A percentile compares a stretch with the other conserved stretches of the same genome.
phyloP scores from a whole-genome alignment of 1,140 invertebrate genomes.

The Caenorhabditis remanei region DNA sequence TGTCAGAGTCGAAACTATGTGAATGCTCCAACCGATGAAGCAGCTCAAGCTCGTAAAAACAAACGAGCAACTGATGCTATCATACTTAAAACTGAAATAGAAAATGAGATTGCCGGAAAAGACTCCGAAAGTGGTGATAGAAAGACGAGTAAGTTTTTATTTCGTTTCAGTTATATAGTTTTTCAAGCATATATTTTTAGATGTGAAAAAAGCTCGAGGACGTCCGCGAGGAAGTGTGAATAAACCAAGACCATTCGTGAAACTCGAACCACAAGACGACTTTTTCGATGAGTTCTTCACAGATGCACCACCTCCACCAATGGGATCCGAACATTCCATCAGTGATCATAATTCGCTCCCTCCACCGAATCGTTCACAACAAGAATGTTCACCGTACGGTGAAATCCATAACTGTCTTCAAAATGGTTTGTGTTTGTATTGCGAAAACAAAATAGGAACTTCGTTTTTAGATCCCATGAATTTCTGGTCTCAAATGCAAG shows the following conservation, averaged over 20 bases:
- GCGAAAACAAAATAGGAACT: background rate
- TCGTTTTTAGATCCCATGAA: slow-evolving; percentile 3
- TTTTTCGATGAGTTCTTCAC: slow-evolving; percentile 48
- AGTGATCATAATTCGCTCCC: background rate
- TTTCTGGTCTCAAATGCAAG: slow-evolving; percentile 46
- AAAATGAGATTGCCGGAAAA: slow-evolving; percentile 6
- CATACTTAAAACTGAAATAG: background rate
- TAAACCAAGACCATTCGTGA: slow-evolving; percentile 6
- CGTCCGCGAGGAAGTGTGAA: slow-evolving; percentile 44
- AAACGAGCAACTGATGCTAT: background rate
- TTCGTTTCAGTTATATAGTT: too few species aligned
- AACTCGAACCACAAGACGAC: slow-evolving; percentile 9
- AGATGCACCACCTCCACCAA: background rate
- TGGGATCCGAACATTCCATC: background rate
- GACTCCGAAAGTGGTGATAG: background rate
- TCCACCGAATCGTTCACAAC: background rate
- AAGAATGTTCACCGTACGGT: background rate
- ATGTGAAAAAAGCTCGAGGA: slow-evolving; percentile 23
- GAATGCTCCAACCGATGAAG: slow-evolving; percentile 10
- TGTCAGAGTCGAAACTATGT: slow-evolving; percentile 42
- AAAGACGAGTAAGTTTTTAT: background rate
- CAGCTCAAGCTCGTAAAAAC: background rate
- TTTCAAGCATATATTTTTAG: background rate
- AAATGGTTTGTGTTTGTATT: background rate
- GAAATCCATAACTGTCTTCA: slow-evolving; percentile 27